phyloP scores from a whole-genome alignment of 2,888 invertebrate species.

The Octonoba sinensis region DNA sequence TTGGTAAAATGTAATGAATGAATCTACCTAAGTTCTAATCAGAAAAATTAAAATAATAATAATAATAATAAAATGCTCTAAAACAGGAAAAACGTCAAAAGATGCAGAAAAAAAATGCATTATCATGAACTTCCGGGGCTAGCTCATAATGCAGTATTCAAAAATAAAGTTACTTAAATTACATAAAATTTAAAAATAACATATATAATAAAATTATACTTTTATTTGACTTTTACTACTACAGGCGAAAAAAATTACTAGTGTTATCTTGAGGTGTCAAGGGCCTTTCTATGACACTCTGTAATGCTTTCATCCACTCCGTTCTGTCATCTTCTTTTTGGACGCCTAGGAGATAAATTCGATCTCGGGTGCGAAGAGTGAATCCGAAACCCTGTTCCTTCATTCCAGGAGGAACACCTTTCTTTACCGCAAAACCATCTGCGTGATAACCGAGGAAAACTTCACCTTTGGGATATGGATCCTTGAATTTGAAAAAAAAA shows the following conservation, averaged over 20 bases:
- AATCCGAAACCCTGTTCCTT: conserved; percentile 83
- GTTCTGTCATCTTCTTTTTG: conserved; percentile 82
- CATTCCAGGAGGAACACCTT: conserved; percentile 77
- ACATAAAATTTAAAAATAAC: too few relatives aligned
- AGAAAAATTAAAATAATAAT: too few relatives aligned
- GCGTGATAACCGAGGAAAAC: conserved; percentile 85
- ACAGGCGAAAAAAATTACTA: conserved; percentile 49
- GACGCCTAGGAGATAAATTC: conserved; percentile 83
- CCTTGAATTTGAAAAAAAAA: conserved; percentile 71
- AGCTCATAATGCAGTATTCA: too few relatives aligned
- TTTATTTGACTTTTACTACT: neutral
- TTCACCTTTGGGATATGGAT: conserved; percentile 91
- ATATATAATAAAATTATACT: too few relatives aligned
- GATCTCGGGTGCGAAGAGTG: conserved; percentile 84
- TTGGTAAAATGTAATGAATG: too few relatives aligned
- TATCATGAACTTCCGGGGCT: too few relatives aligned
- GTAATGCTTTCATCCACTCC: conserved; percentile 84
- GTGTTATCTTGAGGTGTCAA: conserved; percentile 81
- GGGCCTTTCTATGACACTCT: conserved; percentile 81
- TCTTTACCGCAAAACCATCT: conserved; percentile 82
- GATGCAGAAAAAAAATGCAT: too few relatives aligned
- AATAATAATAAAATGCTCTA: too few relatives aligned
- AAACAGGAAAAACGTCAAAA: too few relatives aligned
- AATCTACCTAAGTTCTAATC: too few relatives aligned
- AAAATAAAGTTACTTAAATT: too few relatives aligned